phyloP scores from a whole-genome alignment of 37 sponge, comb jelly and placozoan species.

The Crambe crambe region DNA sequence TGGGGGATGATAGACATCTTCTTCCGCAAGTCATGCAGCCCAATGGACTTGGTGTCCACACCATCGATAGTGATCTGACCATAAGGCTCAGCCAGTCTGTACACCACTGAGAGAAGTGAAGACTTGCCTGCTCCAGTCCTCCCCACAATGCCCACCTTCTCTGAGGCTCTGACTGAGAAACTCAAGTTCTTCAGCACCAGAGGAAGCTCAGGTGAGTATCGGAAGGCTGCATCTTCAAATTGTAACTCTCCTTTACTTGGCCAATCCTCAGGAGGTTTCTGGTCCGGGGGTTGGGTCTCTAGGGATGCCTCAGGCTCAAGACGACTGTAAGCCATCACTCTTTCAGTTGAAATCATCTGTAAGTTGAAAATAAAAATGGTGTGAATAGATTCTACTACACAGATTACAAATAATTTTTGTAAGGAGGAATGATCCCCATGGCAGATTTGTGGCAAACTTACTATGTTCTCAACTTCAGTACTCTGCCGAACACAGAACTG shows the following conservation, averaged over 20 bases:
- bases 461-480: slow-evolving; percentile 84
- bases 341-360: slow-evolving; percentile 58
- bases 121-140: slow-evolving; percentile 96
- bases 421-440: not conserved
- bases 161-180: slow-evolving; percentile 41
- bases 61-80: slow-evolving; percentile 81
- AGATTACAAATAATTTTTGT: not conserved
- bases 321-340: slow-evolving; percentile 62
- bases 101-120: slow-evolving; percentile 80
- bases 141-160: slow-evolving; percentile 90
- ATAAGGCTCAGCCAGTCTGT: slow-evolving; percentile 81
- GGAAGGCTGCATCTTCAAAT: slow-evolving; percentile 37
- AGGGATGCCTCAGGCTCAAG: slow-evolving; percentile 69
- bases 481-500: slow-evolving; percentile 79
- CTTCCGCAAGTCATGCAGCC: slow-evolving; percentile 78
- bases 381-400: not conserved
- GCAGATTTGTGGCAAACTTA: slow-evolving; percentile 21
- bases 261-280: slow-evolving; percentile 70
- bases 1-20: slow-evolving; percentile 91
- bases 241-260: slow-evolving; percentile 22
- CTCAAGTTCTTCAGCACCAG: slow-evolving; percentile 50
- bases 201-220: slow-evolving; percentile 37
- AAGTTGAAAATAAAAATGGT: not conserved
- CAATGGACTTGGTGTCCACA: slow-evolving; percentile 58
- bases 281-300: slow-evolving; percentile 33